Evolutionary conservation across 2,113 vertebrate genomes (phyloP).

Genomic region (Telmatochromis brichardi): DNA sequence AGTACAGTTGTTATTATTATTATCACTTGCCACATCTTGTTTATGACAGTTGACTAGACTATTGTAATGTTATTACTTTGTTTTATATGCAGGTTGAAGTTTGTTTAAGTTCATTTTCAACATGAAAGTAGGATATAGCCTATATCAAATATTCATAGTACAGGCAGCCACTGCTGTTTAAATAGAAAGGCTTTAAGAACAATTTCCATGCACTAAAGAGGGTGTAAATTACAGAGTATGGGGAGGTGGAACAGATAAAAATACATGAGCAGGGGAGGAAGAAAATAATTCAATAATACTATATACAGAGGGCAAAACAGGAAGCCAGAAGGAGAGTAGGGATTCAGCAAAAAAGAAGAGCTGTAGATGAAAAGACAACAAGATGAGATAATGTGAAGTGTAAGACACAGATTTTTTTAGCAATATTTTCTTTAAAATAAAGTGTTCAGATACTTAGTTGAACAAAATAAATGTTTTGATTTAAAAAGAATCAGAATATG

Average conservation of each 20-base stretch:
- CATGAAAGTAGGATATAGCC: background rate
- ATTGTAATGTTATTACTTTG: background rate
- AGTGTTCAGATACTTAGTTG: background rate
- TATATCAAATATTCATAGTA: background rate
- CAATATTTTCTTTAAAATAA: background rate
- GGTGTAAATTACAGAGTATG: background rate
- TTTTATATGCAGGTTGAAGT: background rate
- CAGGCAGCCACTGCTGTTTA: background rate
- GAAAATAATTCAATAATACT: background rate
- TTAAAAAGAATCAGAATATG: background rate
- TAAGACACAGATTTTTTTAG: background rate
- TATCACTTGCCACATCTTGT: background rate
- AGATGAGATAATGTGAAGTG: background rate
- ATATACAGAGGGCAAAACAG: background rate
- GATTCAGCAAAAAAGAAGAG: background rate
- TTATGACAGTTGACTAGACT: background rate
- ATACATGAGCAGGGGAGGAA: background rate
- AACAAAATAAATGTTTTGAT: background rate
- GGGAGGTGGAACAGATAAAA: background rate
- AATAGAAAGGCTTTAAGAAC: background rate
- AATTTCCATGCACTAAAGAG: background rate
- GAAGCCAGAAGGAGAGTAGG: background rate
- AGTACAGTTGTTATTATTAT: background rate
- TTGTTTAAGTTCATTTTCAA: background rate
- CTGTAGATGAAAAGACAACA: background rate